A percentile compares a stretch with the other conserved stretches of the same genome.
phyloP scores from a whole-genome alignment of 2,888 invertebrate genomes.

The Oasisia sp. region DNA sequence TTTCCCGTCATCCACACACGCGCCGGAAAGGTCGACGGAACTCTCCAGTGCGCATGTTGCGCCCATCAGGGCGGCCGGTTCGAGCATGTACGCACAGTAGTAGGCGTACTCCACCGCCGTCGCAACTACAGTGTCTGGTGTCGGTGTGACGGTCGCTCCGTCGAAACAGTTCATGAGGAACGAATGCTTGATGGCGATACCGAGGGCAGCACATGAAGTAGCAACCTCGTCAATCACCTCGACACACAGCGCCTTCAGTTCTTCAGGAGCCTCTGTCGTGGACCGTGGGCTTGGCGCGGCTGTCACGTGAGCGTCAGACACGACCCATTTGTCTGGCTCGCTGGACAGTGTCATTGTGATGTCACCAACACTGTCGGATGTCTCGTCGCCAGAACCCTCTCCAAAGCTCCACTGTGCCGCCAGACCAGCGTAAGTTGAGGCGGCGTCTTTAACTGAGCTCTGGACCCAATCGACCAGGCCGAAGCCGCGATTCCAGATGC shows the following conservation, averaged over 20 bases:
- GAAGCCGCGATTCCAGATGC: slow-evolving; percentile 43
- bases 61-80: background rate
- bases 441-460: background rate
- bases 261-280: background rate
- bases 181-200: slow-evolving; percentile 2
- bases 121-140: background rate
- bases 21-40: background rate
- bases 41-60: background rate
- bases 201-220: background rate
- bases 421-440: slow-evolving; percentile 28
- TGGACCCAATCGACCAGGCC: slow-evolving; percentile 38
- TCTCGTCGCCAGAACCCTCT: slow-evolving; percentile 33
- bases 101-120: background rate
- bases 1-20: background rate
- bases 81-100: background rate
- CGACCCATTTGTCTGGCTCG: background rate
- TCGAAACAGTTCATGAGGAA: slow-evolving; percentile 13
- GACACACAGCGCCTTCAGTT: background rate
- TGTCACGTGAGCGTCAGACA: slow-evolving; percentile 14
- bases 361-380: background rate
- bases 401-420: slow-evolving; percentile 38
- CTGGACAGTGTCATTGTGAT: slow-evolving; percentile 10
- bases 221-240: background rate
- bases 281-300: background rate
- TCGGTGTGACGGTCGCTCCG: background rate